Base-by-base conservation (phyloP, 2,113 vertebrate genomes). In the Cyphomyrus plagiostoma region DNA sequence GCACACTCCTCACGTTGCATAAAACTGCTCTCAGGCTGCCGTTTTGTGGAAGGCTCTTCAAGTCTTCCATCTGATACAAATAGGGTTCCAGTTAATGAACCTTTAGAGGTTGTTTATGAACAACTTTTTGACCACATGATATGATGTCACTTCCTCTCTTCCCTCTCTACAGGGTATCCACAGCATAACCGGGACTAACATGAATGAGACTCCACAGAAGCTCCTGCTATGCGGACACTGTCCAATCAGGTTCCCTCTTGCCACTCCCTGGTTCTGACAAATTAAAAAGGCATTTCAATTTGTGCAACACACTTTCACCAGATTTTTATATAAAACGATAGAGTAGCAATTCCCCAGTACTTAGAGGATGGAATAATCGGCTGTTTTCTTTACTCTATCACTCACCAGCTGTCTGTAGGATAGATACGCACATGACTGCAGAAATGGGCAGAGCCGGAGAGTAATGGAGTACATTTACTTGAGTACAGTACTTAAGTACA, bases 101-200 rank as follows among this genome's bases (percentile, higher is more conserved):
- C 45, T 52, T 82, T 11, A 30, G 35, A 39, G 46, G 8, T 50
- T 35, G 30, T 30, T 39, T 74, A 11, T 5, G 1, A 13, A 82
- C 39, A 82, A 52, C 6, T 80, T 70, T 70, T 30, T 30, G 66
- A 70, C 66, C 30, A 15, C 26, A 35, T 15, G 48, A 48, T 48
- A 58, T 19, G 56, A 66, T 45, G 53, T 88, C 87, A 46, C 42
- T 66, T 88, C 87, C 87, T 74, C 5, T 88, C 45, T 88, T 45
- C 9, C 53, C 9, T 30, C n/a, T 15, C 39, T 70, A 26, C 19
- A 46, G 7, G 19, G 15, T 39, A 3, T 8, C 77, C 45, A 46
- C 8, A 21, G 45, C 1, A n/a, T n/a, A 3, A 48, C 70, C 3
- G 19, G 39, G 39, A 83, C 35, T 45, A 11, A 15, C 17, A 48